These are phyloP conservation scores for Eubasilissa regina DNA, from an alignment of 1,140 invertebrate species.

Conservation along the genomic window DNA sequence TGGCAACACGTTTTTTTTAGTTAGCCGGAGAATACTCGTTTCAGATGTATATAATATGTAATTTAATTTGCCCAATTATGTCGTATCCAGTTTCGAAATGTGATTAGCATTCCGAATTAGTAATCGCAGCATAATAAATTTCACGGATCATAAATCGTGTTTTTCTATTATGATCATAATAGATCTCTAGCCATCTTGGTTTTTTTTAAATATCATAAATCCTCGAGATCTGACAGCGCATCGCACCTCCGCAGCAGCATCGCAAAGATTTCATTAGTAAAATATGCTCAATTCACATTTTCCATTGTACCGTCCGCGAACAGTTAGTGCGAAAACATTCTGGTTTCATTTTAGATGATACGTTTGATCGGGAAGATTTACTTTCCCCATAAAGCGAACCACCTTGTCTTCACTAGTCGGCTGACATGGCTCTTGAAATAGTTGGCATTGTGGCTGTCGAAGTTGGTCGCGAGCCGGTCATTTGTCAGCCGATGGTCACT, in stretches of 20 bases:
- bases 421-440: constrained; percentile 39
- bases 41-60: constrained; percentile 8
- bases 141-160: constrained; percentile 33
- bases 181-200: constrained; percentile 2
- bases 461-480: constrained; percentile 1
- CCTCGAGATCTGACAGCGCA: not conserved
- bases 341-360: not conserved
- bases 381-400: not conserved
- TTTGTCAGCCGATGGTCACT: constrained; percentile 21
- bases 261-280: too few species aligned
- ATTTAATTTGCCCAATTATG: constrained; percentile 36
- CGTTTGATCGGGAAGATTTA: not conserved
- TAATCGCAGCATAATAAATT: constrained; percentile 21
- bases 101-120: constrained; percentile 31
- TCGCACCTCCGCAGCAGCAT: too few species aligned
- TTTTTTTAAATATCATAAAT: constrained; percentile 1
- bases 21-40: constrained; percentile 4
- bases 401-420: not conserved
- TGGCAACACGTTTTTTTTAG: constrained; percentile 23
- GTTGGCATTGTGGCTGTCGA: constrained; percentile 23
- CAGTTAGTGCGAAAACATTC: not conserved
- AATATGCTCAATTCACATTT: too few species aligned
- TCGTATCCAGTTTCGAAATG: constrained; percentile 19
- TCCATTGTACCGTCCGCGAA: too few species aligned
- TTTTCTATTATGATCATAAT: constrained; percentile 31